Conservation (phyloP, 1,140 invertebrate genomes). For the Trichomalopsis sarcophagae region DNA sequence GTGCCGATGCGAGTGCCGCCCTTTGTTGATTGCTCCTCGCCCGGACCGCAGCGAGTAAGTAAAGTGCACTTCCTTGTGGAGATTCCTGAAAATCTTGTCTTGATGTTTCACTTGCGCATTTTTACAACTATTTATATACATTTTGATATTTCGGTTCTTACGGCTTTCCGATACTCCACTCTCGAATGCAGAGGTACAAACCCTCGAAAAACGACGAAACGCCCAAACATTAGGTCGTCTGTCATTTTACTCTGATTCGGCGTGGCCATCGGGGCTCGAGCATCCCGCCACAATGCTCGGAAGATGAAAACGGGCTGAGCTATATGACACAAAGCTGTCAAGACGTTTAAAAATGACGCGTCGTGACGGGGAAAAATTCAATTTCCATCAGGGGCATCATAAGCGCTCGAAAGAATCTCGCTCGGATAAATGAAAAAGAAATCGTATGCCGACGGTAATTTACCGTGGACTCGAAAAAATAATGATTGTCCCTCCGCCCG, state of each 20-base stretch:
- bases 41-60: constrained; percentile 20
- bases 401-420: not conserved
- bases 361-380: constrained; percentile 22
- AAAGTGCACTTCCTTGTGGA: constrained; percentile 42
- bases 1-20: constrained; percentile 14
- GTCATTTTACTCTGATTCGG: constrained; percentile 33
- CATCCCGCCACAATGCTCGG: not conserved
- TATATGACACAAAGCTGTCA: not conserved
- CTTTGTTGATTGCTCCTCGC: not conserved
- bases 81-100: constrained; percentile 47
- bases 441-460: constrained; percentile 23
- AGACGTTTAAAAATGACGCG: constrained; percentile 43
- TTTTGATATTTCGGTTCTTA: not conserved
- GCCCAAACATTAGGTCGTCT: not conserved
- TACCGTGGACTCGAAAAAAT: constrained; percentile 37
- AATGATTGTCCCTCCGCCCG: constrained; percentile 14
- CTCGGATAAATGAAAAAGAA: constrained; percentile 29
- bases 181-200: not conserved
- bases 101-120: not conserved
- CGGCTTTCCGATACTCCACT: not conserved
- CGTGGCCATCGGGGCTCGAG: constrained; percentile 4
- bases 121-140: too few species aligned
- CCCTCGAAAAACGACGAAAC: not conserved
- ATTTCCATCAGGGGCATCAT: constrained; percentile 10
- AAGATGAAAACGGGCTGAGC: not conserved